phyloP scores from a whole-genome alignment of 1,140 invertebrate genomes.

The Chironomus striatipennis region DNA sequence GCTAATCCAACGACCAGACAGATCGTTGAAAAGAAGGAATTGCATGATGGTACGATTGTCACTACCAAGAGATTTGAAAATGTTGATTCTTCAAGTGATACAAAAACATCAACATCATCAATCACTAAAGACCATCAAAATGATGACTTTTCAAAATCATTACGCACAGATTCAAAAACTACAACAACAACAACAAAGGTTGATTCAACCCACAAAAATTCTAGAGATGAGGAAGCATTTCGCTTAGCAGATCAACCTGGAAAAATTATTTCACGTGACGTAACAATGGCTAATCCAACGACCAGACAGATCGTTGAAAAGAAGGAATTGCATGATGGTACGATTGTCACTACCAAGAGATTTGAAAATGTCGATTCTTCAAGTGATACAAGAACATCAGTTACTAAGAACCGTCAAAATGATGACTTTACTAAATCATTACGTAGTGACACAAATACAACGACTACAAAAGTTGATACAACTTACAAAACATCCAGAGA shows the following conservation, averaged over 20 bases:
- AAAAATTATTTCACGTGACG: slow-evolving; percentile 44
- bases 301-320: slow-evolving; percentile 55
- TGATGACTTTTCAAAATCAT: slow-evolving; percentile 33
- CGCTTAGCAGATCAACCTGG: slow-evolving; percentile 36
- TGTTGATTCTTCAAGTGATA: not conserved
- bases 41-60: slow-evolving; percentile 52
- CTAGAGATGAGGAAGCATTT: slow-evolving; percentile 36
- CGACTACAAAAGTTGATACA: not conserved
- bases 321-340: slow-evolving; percentile 51
- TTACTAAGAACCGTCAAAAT: slow-evolving; percentile 7
- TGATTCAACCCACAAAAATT: not conserved
- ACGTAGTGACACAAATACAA: not conserved
- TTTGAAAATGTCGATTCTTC: slow-evolving; percentile 40
- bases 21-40: slow-evolving; percentile 50
- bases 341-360: slow-evolving; percentile 51
- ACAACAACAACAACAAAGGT: not conserved
- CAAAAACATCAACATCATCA: not conserved
- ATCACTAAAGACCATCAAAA: slow-evolving; percentile 15
- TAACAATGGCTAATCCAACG: slow-evolving; percentile 50
- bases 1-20: slow-evolving; percentile 53
- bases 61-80: slow-evolving; percentile 52
- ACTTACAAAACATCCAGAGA: slow-evolving; percentile 29
- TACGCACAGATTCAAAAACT: not conserved
- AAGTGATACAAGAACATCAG: not conserved
- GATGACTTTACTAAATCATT: slow-evolving; percentile 33